Percentiles rank a stretch among this genome's conserved stretches.
Conservation (phyloP, 2,113 vertebrate species). For the Tragelaphus strepsiceros region DNA sequence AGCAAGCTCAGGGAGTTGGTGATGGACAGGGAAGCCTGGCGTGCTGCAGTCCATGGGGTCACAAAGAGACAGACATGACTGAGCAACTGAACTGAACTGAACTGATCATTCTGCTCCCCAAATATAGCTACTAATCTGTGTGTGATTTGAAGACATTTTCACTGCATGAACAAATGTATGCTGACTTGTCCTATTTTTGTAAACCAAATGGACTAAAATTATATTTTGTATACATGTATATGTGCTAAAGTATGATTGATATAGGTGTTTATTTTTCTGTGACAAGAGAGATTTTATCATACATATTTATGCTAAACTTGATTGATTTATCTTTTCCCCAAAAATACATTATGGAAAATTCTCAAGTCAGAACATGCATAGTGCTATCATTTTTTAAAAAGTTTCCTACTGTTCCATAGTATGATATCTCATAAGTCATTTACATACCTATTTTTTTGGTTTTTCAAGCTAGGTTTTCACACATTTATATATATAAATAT, state of each 20-base stretch:
- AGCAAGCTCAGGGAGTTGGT: background rate
- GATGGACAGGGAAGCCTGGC: background rate
- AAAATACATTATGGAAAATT: background rate
- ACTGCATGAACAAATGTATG: background rate
- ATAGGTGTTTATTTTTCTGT: background rate
- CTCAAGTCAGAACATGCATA: background rate
- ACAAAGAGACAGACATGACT: background rate
- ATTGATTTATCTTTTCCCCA: background rate
- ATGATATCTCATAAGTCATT: background rate
- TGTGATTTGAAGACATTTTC: background rate
- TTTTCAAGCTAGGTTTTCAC: background rate
- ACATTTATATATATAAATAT: background rate
- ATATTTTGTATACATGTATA: background rate
- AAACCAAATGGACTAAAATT: background rate
- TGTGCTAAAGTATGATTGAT: background rate
- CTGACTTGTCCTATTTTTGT: background rate
- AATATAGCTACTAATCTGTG: background rate
- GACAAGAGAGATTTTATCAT: background rate
- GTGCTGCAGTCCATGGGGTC: background rate
- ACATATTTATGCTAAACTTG: background rate
- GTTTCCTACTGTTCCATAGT: background rate
- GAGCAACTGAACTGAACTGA: background rate
- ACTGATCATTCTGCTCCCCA: background rate
- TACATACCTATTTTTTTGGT: background rate
- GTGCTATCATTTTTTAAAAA: background rate